Evolutionary conservation across 2,797 vertebrate species (phyloP).

Genomic region (Paedocypris micromegethes): DNA sequence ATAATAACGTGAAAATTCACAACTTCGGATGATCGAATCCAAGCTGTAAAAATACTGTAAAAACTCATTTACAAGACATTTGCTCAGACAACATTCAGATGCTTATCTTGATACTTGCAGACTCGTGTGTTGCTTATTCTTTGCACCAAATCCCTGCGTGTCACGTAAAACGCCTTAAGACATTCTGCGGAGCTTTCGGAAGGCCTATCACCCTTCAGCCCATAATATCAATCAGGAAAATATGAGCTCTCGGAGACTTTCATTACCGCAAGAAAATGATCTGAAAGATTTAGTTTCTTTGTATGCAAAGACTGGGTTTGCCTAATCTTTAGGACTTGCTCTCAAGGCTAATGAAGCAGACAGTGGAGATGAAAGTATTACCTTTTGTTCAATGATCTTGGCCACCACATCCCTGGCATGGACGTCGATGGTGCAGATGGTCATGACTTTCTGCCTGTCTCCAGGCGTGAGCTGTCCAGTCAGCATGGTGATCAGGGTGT

Average conservation of each 20-base stretch:
- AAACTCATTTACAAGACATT: too few species aligned
- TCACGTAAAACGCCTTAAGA: too few species aligned
- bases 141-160: too few species aligned
- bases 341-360: too few species aligned
- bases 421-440: constrained; percentile 93
- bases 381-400: constrained; percentile 89
- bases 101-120: too few species aligned
- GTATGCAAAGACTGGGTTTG: constrained; percentile 4
- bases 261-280: constrained; percentile 14
- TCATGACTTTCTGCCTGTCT: constrained; percentile 93
- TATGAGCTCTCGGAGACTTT: constrained; percentile 8
- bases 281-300: constrained; percentile 6
- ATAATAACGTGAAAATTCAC: too few species aligned
- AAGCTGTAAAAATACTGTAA: too few species aligned
- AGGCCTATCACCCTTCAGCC: too few species aligned
- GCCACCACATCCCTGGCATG: constrained; percentile 92
- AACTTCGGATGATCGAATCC: too few species aligned
- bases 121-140: too few species aligned
- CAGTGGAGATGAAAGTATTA: constrained; percentile 45
- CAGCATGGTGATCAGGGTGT: constrained; percentile 87
- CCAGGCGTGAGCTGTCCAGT: constrained; percentile 83
- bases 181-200: too few species aligned
- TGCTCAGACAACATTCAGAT: too few species aligned
- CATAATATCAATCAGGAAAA: background rate
- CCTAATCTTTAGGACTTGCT: background rate